A percentile compares a stretch with the other conserved stretches of the same genome.
Evolutionary conservation across 1,140 invertebrate genomes (phyloP).

Genomic region (Polypedilum vanderplanki): DNA sequence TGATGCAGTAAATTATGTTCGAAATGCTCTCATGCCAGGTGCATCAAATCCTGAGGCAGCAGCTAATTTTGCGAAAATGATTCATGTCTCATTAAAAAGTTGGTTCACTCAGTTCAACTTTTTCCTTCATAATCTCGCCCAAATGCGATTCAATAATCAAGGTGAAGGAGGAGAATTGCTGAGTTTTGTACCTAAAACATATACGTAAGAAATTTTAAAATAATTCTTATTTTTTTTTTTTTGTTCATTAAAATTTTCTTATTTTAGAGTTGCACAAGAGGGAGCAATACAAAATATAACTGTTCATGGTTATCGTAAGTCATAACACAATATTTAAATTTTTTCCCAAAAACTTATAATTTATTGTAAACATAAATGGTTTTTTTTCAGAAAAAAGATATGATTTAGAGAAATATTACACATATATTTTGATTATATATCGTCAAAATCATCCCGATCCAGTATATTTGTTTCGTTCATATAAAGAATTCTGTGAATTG

Average conservation of each 20-base stretch:
- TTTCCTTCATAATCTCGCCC: conserved; percentile 94
- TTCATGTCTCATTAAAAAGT: conserved; percentile 77
- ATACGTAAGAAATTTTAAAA: conserved; percentile 62
- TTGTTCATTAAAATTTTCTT: conserved; percentile 31
- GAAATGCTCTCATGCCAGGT: conserved; percentile 79
- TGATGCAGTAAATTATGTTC: conserved; percentile 87
- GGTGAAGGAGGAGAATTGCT: conserved; percentile 75
- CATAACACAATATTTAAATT: too few species aligned
- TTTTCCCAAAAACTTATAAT: conserved; percentile 64
- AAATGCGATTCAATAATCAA: conserved; percentile 81
- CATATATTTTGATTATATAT: conserved; percentile 85
- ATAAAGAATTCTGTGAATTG: conserved; percentile 94
- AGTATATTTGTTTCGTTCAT: conserved; percentile 82
- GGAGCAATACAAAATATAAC: conserved; percentile 79
- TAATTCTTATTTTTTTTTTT: conserved; percentile 31
- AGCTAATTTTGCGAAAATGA: conserved; percentile 85
- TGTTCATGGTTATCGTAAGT: conserved; percentile 65
- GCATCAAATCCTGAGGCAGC: conserved; percentile 91
- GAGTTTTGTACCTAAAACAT: conserved; percentile 89
- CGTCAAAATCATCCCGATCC: conserved; percentile 77
- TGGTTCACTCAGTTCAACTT: conserved; percentile 96
- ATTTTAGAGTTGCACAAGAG: conserved; percentile 74
- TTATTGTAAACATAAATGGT: too few species aligned
- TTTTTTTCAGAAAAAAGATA: conserved; percentile 69
- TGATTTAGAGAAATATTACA: conserved; percentile 96